Base-by-base conservation (phyloP, 2,797 vertebrate species). In the Fistularia commersonii region DNA sequence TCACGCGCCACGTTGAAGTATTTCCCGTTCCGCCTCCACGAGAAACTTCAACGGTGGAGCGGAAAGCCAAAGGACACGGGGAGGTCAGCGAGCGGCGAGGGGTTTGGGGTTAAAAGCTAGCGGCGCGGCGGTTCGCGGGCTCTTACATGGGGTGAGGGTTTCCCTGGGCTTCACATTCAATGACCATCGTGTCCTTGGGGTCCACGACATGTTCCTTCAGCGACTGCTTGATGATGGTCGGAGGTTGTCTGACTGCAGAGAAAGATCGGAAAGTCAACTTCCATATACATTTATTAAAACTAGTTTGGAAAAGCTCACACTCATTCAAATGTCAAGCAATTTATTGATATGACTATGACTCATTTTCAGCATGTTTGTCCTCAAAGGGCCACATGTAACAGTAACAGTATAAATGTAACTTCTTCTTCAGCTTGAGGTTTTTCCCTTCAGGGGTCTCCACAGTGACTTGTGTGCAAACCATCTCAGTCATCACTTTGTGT, bases 1-100 rank as follows among this genome's bases (percentile, higher is more conserved):
- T 99, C 97, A 74, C 95, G 93, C 0, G 94, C 95, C 14, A 97
- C 91, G 0, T 99, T 98, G 82, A 94, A 95, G 80, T 95, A 96
- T 74, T 93, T 96, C 71, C 95, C 95, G 1, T 98, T 94, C 8
- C 93, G 90, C 0, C 92, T 93, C 97, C 97, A 99, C 9, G 93
- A 94, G 69, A 98, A 99, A 33, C 96, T 99, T 72, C 23, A 51
- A 0, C 12, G 38, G 69, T 11, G 8, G 41, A 64, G 43, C 13
- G 42, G 23, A 23, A 23, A 23, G 23, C 23, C 23, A 48, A 54
- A 43, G 2, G n/a, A 11, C n/a, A 36, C 54, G 7, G 4, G 40
- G 35, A 12, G 66, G 7, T 75, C 43, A 62, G 51, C 38, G 37
- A 32, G 36, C 11, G 15, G 38, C 61, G 33, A 51, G 44, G 6